Percentiles rank a stretch among this genome's conserved stretches.
Conservation (phyloP, 2,797 vertebrate genomes). For the Tenualosa thibaudeaui region DNA sequence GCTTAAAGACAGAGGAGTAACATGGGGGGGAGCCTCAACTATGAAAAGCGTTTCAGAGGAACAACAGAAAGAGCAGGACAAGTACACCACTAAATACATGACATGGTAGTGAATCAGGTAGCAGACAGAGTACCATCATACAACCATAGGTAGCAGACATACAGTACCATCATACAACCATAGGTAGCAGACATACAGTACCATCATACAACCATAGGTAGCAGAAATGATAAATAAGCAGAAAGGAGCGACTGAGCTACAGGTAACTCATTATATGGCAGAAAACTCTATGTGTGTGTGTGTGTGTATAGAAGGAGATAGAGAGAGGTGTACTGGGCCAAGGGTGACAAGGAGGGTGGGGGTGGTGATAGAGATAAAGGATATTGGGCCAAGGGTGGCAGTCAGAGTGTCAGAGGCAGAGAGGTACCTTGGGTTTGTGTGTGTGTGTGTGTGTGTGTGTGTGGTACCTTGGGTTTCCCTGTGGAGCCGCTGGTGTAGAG, state of each 20-base stretch:
- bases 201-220: too few relatives aligned
- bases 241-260: neutral
- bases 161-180: neutral
- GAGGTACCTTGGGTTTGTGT: slow-evolving; percentile 85
- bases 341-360: too few relatives aligned
- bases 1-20: neutral
- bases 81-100: neutral
- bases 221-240: neutral
- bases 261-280: too few relatives aligned
- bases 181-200: neutral
- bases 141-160: too few relatives aligned
- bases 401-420: too few relatives aligned
- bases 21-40: neutral
- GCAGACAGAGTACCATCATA: neutral
- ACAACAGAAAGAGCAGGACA: neutral
- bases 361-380: too few relatives aligned
- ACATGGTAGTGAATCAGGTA: neutral
- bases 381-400: too few relatives aligned
- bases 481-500: slow-evolving; percentile 97
- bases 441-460: neutral
- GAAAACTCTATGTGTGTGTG: too few relatives aligned
- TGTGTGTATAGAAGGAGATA: too few relatives aligned
- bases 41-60: neutral
- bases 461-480: slow-evolving; percentile 90
- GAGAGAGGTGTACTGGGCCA: too few relatives aligned